phyloP scores from a whole-genome alignment of 2,888 invertebrate genomes.

The Meteorus cinctellus region DNA sequence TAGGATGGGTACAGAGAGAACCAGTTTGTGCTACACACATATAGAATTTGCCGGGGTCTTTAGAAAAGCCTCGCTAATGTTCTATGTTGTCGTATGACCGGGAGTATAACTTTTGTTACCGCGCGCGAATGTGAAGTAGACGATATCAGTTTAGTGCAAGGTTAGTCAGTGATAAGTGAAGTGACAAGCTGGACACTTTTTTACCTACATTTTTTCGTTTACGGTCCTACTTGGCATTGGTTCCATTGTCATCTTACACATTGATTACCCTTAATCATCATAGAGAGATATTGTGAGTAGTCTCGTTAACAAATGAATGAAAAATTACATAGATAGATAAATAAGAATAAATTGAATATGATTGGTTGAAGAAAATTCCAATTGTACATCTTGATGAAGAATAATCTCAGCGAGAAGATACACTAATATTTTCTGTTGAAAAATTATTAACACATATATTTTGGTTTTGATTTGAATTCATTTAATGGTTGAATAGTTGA shows the following conservation, averaged over 20 bases:
- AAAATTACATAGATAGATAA: neutral
- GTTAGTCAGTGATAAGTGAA: constrained; percentile 70
- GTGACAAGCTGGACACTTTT: constrained; percentile 58
- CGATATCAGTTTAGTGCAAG: constrained; percentile 68
- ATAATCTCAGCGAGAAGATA: neutral
- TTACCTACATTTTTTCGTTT: constrained; percentile 36
- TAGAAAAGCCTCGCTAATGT: constrained; percentile 44
- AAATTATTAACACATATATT: neutral
- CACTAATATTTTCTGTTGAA: neutral
- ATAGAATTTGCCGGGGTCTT: constrained; percentile 4
- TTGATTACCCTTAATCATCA: neutral
- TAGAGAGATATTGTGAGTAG: neutral
- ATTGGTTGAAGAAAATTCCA: too few species aligned
- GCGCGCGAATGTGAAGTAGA: constrained; percentile 58
- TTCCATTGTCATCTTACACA: neutral
- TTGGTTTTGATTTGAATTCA: neutral
- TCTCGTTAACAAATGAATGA: neutral
- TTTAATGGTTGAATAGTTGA: neutral
- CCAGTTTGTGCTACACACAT: neutral
- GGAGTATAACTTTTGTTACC: constrained; percentile 61
- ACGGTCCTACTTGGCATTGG: neutral
- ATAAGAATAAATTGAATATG: neutral
- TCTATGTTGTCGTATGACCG: constrained; percentile 52
- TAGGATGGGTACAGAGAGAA: neutral
- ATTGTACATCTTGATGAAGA: neutral